Evolutionary conservation across 2,888 invertebrate genomes (phyloP), one percentile per base, ranked within the genome.

Genomic region (Halictus quadricinctus): DNA sequence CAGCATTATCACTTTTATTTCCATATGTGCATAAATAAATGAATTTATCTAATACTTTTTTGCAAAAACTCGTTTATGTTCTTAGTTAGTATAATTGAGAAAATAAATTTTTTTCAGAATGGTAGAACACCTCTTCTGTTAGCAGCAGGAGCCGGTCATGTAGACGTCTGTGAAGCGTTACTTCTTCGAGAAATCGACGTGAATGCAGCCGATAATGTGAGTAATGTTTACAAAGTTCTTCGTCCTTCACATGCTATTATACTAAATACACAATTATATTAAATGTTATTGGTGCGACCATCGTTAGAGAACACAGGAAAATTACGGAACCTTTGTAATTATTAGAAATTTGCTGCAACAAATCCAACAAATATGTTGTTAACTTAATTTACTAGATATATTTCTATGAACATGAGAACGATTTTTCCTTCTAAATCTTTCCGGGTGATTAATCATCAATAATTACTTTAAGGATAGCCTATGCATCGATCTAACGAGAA

Each of bases 141-240:
- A 88, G 96, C 96, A 64, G 95, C 96, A n/a, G 95, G 95, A 69
- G 95, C 95, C 87, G 96, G 96, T 41, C 95, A 95, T 88, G 92
- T 94, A n/a, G 95, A 95, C 50, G 94, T 95, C 41, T 95, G 95
- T 78, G 94, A 95, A 84, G 93, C 95, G 75, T 94, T 96, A 80
- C 89, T 95, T 50, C 93, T 95, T 77, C 94, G 94, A 70, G 95
- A 95, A 29, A 95, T 95, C 91, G 95, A 95, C 87, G 94, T 95
- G 86, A 95, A 96, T 91, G 93, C 94, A 54, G 93, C 95, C 70
- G 96, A 96, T 90, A 95, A 94, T 87, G 96, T 96, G 92, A 95
- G 95, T 95, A 60, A 78, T 72, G 15, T 64, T 21, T n/a, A 66
- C 58, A 10, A 79, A 77, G 21, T 78, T 72, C 46, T 10, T 73